Evolutionary conservation across 2,797 vertebrate species (phyloP), one percentile per base, ranked within the genome.

Genomic region (Peromyscus attwateri): DNA sequence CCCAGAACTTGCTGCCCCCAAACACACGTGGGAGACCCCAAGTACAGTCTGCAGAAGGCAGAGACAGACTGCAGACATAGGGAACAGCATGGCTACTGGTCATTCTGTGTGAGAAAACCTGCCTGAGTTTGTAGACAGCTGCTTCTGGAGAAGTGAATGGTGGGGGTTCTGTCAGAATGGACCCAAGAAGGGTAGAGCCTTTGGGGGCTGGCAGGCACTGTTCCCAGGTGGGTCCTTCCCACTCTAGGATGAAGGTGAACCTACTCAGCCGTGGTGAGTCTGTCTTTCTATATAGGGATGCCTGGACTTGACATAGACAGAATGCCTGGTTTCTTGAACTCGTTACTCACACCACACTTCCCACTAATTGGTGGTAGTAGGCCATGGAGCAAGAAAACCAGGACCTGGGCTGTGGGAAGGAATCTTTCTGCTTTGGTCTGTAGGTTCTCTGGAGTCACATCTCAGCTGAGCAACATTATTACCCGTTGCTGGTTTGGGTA

Each of bases 61-160:
- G 71, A n/a, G 17, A 0, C n/a, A 16, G 21, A 21, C 25, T 31
- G 25, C 7, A 85, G 91, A 62, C 16, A 46, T 21, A 84, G 66
- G 46, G 60, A 49, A 0, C 17, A 3, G 4, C 23, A 21, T 12
- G 13, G 19, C 40, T 43, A 31, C 57, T 37, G 17, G 11, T 84
- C 43, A n/a, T 19, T 40, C 34, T 84, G 21, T 31, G 21, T 12
- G 40, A n/a, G 75, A 84, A 87, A 70, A 62, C 19, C 95, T 94
- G 46, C 8, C 83, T 29, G 79, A 64, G 94, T 89, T 14, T 89
- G 6, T 64, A 60, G n/a, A 83, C 0, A 19, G 27, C 49, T 87
- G 57, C 84, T 95, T 89, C 55, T 80, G 9, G 84, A 91, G 82
- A 73, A 83, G 14, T 34, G 40, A 40, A 40, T 40, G 40, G 43